Conservation (phyloP, 2,797 vertebrate genomes). For the Ataeniobius toweri region DNA sequence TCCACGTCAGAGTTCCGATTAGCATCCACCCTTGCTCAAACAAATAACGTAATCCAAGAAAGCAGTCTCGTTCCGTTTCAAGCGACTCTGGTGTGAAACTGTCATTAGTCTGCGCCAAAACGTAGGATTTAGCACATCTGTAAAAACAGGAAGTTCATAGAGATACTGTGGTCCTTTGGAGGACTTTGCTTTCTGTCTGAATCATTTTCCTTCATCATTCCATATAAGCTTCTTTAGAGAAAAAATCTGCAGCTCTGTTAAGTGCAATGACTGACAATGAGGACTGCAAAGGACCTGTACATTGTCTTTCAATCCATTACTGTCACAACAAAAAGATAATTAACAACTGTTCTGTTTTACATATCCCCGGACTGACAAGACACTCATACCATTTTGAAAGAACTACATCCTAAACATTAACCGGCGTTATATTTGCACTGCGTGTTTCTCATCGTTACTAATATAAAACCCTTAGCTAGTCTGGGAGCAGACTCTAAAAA, state of each 20-base stretch:
- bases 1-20: neutral
- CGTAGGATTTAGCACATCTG: neutral
- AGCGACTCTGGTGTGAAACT: neutral
- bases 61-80: too few species aligned
- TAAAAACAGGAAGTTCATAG: neutral
- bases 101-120: neutral
- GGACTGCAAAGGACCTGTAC: neutral
- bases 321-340: neutral
- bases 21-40: neutral
- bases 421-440: neutral
- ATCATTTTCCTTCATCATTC: neutral
- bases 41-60: neutral
- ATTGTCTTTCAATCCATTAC: neutral
- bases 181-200: neutral
- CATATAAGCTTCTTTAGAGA: neutral
- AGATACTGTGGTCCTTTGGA: neutral
- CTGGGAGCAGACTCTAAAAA: neutral
- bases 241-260: neutral
- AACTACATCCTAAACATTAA: neutral
- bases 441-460: slow-evolving; percentile 1
- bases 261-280: neutral
- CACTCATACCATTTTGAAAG: neutral
- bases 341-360: neutral
- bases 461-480: neutral
- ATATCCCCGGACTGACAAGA: neutral